These are phyloP conservation scores for Crax fasciolata DNA, from an alignment of 2,797 vertebrate species.

Conservation along the genomic window DNA sequence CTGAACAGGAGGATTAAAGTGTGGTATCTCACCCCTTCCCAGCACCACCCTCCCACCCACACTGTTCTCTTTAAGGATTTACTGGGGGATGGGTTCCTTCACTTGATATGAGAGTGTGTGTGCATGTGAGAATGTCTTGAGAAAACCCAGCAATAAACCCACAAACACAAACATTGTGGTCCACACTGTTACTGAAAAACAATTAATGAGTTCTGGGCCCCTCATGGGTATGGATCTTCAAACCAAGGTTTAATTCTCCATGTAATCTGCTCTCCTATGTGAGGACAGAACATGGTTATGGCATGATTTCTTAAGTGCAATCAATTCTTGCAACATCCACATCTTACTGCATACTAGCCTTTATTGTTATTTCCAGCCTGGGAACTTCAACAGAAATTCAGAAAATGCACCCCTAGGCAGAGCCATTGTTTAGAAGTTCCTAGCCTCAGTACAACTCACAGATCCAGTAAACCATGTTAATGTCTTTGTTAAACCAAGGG, in stretches of 20 bases:
- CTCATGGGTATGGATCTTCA: not conserved
- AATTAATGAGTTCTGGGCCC: not conserved
- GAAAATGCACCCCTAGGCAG: not conserved
- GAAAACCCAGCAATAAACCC: not conserved
- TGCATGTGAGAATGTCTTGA: not conserved
- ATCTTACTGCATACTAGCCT: not conserved
- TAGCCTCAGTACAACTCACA: not conserved
- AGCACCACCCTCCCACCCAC: not conserved
- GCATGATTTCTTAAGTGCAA: not conserved
- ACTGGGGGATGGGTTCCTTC: not conserved
- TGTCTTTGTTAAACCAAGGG: not conserved
- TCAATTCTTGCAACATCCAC: not conserved
- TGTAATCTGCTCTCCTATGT: not conserved
- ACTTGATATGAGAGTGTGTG: not conserved
- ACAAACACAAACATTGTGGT: not conserved
- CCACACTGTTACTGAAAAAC: not conserved
- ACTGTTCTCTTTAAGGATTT: not conserved
- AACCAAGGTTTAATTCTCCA: not conserved
- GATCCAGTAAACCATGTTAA: not conserved
- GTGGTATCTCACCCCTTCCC: not conserved
- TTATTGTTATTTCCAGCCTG: not conserved
- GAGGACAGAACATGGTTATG: not conserved
- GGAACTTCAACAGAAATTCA: not conserved
- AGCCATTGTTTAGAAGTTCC: not conserved
- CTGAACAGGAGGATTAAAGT: not conserved